Base-by-base conservation (phyloP, 64 coral and sea anemone genomes). In the Hydrozoanthus tunicans region DNA sequence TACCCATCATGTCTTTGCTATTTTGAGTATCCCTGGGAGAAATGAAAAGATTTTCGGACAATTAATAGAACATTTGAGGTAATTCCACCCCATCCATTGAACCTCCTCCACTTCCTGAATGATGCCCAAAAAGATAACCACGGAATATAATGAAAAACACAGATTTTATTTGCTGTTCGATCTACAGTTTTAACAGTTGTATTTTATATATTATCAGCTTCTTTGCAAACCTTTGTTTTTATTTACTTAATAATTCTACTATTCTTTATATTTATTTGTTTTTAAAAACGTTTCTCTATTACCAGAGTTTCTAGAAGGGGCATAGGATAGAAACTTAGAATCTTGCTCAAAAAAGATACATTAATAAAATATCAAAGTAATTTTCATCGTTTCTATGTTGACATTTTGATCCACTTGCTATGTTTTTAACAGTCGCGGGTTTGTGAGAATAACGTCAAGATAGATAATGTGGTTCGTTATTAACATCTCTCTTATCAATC, bases 21-120 rank as follows among this genome's bases (percentile, higher is more conserved):
- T 58, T 88, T 75, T 10, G 15, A 72, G 51, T 51, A 14, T 59
- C 79, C 13, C 67, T 53, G 11, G 32, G 67, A 23, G 5, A 55
- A 68, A 14, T 17, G 51, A 68, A 68, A 17, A 66, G 14, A 7
- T 56, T 24, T 58, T 54, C 20, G 56, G 15, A 75, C 68, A 43
- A 88, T 56, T 73, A 75, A 88, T 73, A 74, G 56, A 14, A 88
- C 64, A 54, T 85, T 85, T 53, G 63, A 85, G 66, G 65, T 71
- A 86, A 86, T 70, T 86, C 82, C 71, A 70, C 56, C 56, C 15
- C 65, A 68, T 58, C 66, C 58, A 52, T 20, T 12, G 69, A 8
- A 27, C 68, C 70, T 73, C 68, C 84, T 23, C 23, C 26, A 13
- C 67, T 73, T 74, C 56, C 84, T 88, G 84, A 59, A 59, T 51